Evolutionary conservation across 2,888 invertebrate genomes (phyloP).

Genomic region (Rosalia funebris): DNA sequence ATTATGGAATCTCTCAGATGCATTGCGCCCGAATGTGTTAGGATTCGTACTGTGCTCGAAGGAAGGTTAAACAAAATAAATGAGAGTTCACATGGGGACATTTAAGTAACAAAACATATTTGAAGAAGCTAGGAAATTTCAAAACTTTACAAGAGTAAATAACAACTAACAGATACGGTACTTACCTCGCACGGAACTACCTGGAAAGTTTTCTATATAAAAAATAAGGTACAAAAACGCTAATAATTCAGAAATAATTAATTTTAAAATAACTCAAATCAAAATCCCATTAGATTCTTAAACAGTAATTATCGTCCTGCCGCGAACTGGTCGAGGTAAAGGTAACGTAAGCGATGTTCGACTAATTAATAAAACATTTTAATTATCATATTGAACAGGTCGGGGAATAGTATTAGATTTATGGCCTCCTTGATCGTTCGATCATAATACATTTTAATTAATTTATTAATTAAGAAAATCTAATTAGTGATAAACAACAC

Average conservation of each 20-base stretch:
- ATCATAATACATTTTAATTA: conserved; percentile 29
- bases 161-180: too few relatives aligned
- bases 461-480: conserved; percentile 27
- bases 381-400: conserved; percentile 49
- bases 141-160: too few relatives aligned
- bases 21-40: too few relatives aligned
- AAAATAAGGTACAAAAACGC: too few relatives aligned
- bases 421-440: conserved; percentile 16
- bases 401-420: conserved; percentile 4
- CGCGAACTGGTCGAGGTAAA: neutral
- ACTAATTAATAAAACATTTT: conserved; percentile 48
- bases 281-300: conserved; percentile 26
- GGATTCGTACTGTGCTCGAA: too few relatives aligned
- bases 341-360: conserved; percentile 24
- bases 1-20: too few relatives aligned
- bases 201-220: too few relatives aligned
- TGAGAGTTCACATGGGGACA: too few relatives aligned
- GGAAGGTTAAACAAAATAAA: too few relatives aligned
- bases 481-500: conserved; percentile 10
- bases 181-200: too few relatives aligned
- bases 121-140: too few relatives aligned
- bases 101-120: too few relatives aligned
- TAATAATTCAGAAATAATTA: conserved; percentile 22
- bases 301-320: conserved; percentile 11
- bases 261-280: conserved; percentile 19